Conservation (phyloP, 2,113 vertebrate species). For the Rafetus swinhoei region DNA sequence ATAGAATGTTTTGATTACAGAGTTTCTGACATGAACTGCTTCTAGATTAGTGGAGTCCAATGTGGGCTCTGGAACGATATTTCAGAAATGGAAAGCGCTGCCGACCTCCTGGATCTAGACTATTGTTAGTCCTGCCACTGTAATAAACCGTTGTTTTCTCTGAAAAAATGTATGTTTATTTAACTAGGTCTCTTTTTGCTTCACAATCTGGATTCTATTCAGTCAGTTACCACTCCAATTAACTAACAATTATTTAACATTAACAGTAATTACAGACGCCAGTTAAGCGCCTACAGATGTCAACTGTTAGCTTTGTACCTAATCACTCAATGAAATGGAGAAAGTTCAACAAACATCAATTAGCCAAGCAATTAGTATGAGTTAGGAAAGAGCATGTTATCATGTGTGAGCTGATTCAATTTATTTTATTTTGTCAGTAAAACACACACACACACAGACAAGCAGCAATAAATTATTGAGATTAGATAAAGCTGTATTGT, state of each 20-base stretch:
- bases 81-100: neutral
- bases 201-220: slow-evolving; percentile 87
- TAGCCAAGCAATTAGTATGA: slow-evolving; percentile 89
- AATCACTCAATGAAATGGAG: slow-evolving; percentile 91
- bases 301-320: slow-evolving; percentile 90
- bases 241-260: slow-evolving; percentile 97
- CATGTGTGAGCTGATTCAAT: slow-evolving; percentile 87
- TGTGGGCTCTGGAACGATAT: neutral
- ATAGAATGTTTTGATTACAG: neutral
- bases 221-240: slow-evolving; percentile 93
- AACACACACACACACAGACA: slow-evolving; percentile 76
- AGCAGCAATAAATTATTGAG: slow-evolving; percentile 75
- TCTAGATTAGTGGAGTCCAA: neutral
- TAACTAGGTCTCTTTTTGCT: slow-evolving; percentile 82
- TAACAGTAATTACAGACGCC: slow-evolving; percentile 93
- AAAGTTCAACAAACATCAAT: slow-evolving; percentile 93
- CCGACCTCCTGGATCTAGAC: slow-evolving; percentile 60
- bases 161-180: slow-evolving; percentile 86
- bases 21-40: neutral
- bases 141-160: slow-evolving; percentile 79
- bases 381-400: slow-evolving; percentile 88
- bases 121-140: slow-evolving; percentile 73
- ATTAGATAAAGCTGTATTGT: slow-evolving; percentile 84
- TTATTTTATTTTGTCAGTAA: slow-evolving; percentile 90
- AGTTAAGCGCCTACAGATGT: slow-evolving; percentile 94